phyloP scores from a whole-genome alignment of 2,888 invertebrate genomes.

The Toxonevra muliebris region DNA sequence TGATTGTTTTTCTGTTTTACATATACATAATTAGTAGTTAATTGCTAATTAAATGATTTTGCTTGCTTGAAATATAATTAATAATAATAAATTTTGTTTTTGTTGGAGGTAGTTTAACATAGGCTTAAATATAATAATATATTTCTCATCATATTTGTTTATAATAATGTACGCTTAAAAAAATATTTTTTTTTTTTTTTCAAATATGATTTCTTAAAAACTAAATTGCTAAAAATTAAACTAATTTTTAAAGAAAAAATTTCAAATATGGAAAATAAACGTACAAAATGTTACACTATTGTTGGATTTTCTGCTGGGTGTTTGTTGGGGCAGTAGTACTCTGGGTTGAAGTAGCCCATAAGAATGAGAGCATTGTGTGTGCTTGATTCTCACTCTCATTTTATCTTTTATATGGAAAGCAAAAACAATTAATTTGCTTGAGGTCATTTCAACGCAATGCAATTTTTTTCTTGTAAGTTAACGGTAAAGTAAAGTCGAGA shows the following conservation, averaged over 20 bases:
- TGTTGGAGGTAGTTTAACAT: slow-evolving; percentile 52
- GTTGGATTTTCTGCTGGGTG: no score
- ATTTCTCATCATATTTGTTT: slow-evolving; percentile 16
- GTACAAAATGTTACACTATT: not conserved
- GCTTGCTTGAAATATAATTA: not conserved
- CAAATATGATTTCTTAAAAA: not conserved
- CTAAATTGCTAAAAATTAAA: slow-evolving; percentile 13
- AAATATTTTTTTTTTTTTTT: slow-evolving; percentile 24
- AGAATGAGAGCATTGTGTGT: no score
- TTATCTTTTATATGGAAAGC: no score
- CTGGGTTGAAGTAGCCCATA: no score
- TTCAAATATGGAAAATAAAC: not conserved
- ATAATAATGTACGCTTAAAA: slow-evolving; percentile 24
- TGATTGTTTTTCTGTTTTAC: slow-evolving; percentile 34
- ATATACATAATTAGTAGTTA: not conserved
- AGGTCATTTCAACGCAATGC: no score
- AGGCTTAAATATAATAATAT: slow-evolving; percentile 42
- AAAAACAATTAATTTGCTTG: no score
- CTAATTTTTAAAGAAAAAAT: slow-evolving; percentile 15
- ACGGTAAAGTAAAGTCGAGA: no score
- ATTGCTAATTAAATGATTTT: not conserved
- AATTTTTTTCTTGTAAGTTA: no score
- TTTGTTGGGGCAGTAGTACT: no score
- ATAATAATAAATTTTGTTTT: slow-evolving; percentile 16
- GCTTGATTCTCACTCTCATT: no score